A percentile compares a stretch with the other conserved stretches of the same genome.
Evolutionary conservation across 2,797 vertebrate species (phyloP).

Genomic region (Pyrocephalus nanus): DNA sequence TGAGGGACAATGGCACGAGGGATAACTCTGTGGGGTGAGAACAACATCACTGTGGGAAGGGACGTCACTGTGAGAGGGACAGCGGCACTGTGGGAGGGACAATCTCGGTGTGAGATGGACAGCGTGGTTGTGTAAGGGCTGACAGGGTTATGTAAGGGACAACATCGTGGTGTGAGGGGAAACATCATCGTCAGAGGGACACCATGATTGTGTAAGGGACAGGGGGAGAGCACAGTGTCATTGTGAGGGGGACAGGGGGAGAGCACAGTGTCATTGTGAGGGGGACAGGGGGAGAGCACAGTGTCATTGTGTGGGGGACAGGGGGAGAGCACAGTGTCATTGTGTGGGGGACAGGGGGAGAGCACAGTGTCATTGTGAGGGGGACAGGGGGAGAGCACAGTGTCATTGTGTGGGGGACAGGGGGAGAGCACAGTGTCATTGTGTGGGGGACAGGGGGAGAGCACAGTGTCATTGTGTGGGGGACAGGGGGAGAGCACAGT

Average conservation of each 20-base stretch:
- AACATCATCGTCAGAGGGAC: background rate
- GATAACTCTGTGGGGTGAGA: background rate
- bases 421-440: too few relatives aligned
- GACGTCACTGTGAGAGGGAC: background rate
- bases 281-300: too few relatives aligned
- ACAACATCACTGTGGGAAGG: background rate
- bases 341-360: too few relatives aligned
- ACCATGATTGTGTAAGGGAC: background rate
- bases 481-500: too few relatives aligned
- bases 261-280: background rate
- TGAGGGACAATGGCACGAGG: background rate
- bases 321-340: too few relatives aligned
- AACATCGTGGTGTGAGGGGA: background rate
- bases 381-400: too few relatives aligned
- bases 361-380: too few relatives aligned
- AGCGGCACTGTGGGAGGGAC: too few relatives aligned
- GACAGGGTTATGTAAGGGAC: too few relatives aligned
- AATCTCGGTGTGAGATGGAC: background rate
- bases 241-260: background rate
- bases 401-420: too few relatives aligned
- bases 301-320: background rate
- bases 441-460: background rate
- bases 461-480: too few relatives aligned
- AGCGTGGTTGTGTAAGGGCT: background rate
- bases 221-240: background rate